Percentiles rank a stretch among this genome's conserved stretches.
Evolutionary conservation across 2,888 invertebrate genomes (phyloP).

Genomic region (Hyposoter dolosus): DNA sequence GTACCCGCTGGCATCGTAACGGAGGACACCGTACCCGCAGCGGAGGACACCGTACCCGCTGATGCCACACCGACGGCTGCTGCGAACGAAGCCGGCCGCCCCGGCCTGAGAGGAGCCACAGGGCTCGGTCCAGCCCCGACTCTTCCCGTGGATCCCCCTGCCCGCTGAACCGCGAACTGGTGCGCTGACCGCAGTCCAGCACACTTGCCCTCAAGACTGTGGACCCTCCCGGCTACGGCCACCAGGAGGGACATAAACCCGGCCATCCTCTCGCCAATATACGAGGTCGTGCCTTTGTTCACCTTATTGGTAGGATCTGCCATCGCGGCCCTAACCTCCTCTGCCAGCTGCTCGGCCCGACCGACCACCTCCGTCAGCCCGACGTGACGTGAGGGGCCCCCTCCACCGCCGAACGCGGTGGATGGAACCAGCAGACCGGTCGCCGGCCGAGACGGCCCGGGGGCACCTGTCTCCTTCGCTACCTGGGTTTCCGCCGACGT

Average conservation of each 20-base stretch:
- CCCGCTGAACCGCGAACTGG: background rate
- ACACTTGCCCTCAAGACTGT: background rate
- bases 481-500: no score
- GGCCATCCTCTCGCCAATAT: background rate
- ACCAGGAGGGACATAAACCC: constrained; percentile 19
- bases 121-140: background rate
- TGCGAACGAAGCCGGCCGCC: background rate
- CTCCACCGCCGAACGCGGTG: background rate
- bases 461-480: no score
- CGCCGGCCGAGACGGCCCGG: no score
- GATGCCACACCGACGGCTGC: background rate
- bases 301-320: background rate
- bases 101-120: background rate
- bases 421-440: constrained; percentile 8
- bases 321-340: background rate
- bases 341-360: background rate
- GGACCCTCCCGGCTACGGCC: background rate
- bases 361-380: background rate
- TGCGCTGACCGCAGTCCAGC: background rate
- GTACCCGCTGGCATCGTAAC: background rate
- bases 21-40: background rate
- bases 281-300: background rate
- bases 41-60: no score
- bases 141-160: background rate
- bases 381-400: background rate